phyloP scores from a whole-genome alignment of 2,888 invertebrate genomes.

The Trilocha varians region DNA sequence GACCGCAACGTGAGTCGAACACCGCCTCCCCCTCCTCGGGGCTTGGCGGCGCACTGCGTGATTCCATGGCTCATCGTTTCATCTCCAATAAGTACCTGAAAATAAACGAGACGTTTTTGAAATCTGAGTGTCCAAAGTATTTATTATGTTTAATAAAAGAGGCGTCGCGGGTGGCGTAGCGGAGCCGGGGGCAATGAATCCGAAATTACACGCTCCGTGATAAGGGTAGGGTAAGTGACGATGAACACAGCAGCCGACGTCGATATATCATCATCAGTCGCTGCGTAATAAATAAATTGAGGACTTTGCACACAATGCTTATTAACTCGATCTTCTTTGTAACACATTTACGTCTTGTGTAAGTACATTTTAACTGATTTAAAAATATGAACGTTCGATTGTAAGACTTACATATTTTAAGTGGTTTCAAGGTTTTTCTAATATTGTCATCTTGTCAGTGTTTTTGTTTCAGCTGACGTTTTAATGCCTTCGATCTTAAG shows the following conservation, averaged over 20 bases:
- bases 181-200: slow-evolving; percentile 63
- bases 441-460: no score
- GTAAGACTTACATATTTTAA: no score
- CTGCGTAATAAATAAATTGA: slow-evolving; percentile 62
- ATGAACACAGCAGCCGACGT: slow-evolving; percentile 66
- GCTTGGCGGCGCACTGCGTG: slow-evolving; percentile 73
- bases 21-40: slow-evolving; percentile 75
- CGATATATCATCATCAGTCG: slow-evolving; percentile 72
- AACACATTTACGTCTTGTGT: not conserved
- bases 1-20: slow-evolving; percentile 83
- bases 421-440: no score
- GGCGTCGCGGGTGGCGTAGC: slow-evolving; percentile 27
- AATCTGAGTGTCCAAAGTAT: slow-evolving; percentile 22
- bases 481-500: no score
- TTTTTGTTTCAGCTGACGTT: no score
- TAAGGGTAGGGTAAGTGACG: slow-evolving; percentile 71
- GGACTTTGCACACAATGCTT: slow-evolving; percentile 48
- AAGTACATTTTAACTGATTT: not conserved
- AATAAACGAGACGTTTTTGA: slow-evolving; percentile 24
- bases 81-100: slow-evolving; percentile 53
- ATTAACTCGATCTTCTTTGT: slow-evolving; percentile 11
- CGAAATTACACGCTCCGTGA: slow-evolving; percentile 62
- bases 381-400: no score
- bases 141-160: slow-evolving; percentile 41
- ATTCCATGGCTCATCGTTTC: slow-evolving; percentile 72